Conservation (phyloP, 2,797 vertebrate species). For the Sorex maritimensis region DNA sequence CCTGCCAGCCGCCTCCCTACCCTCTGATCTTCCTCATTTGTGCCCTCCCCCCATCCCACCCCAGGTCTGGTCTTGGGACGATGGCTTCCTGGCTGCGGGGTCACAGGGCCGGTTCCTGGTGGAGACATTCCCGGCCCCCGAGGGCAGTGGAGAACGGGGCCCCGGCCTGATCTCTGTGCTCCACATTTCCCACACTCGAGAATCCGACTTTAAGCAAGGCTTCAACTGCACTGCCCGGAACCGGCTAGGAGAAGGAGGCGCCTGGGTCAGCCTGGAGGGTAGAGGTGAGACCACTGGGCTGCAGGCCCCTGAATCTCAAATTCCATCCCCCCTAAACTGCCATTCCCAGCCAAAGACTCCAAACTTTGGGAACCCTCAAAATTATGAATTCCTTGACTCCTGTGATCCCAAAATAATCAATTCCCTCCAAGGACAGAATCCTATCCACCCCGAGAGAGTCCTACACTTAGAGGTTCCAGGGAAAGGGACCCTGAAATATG, state of each 20-base stretch:
- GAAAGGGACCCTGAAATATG: neutral
- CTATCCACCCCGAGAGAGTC: neutral
- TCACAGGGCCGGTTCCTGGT: constrained; percentile 94
- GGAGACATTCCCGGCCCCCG: constrained; percentile 93
- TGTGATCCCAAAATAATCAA: neutral
- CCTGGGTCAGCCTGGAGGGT: constrained; percentile 88
- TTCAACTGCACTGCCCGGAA: constrained; percentile 94
- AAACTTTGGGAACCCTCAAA: constrained; percentile 51
- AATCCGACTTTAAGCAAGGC: constrained; percentile 92
- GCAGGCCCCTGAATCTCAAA: neutral
- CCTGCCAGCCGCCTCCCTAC: too few species aligned
- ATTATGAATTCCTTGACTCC: constrained; percentile 7
- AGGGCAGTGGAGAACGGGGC: constrained; percentile 17
- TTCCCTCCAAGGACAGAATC: constrained; percentile 4
- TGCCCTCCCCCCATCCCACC: neutral
- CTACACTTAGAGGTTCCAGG: neutral
- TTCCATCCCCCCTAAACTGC: neutral
- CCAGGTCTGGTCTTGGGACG: constrained; percentile 96
- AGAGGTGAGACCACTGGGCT: constrained; percentile 87
- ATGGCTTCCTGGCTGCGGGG: constrained; percentile 92
- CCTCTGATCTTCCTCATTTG: neutral
- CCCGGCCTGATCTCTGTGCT: constrained; percentile 93
- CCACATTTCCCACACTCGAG: constrained; percentile 93
- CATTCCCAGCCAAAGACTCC: neutral
- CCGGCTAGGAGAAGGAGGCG: constrained; percentile 89